Base-by-base conservation (phyloP, 2,888 invertebrate genomes). In the Podotricha telesiphe region DNA sequence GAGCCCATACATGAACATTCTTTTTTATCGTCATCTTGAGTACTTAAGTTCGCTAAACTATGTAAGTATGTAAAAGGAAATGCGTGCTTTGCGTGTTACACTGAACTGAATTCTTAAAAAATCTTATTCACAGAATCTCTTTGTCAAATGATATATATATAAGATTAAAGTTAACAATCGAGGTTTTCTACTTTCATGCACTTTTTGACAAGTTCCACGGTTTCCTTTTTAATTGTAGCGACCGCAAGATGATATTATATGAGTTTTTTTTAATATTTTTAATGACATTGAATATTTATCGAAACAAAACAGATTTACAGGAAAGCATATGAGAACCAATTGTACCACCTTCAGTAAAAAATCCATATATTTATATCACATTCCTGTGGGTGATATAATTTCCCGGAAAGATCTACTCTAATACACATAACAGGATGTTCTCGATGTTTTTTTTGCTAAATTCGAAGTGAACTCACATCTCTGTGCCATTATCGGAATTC, bases 31-130 rank as follows among this genome's bases (percentile, higher is more conserved):
- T 19, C 22, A 45, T 17, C 2, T 55, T n/a, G 22, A 59, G 62
- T 5, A 47, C n/a, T 50, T 50, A 17, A 62, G 19, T 45, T 61
- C 19, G 19, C 37, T 48, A 13, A 20, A 62, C 47, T 62, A 19
- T 48, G 62, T 37, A n/a, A 48, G 48, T 59, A 45, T 59, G 62
- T 62, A 62, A 48, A n/a, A 48, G 62, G 62, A 62, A 50, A 48
- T 62, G 62, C 62, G 48, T 47, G 48, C 48, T 62, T 62, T 62
- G 62, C 62, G 62, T 62, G 50, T 62, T 48, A 48, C 48, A 50
- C 34, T 50, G 34, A 62, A 34, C 50, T 50, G 17, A 37, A 62
- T 48, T 62, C 62, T 62, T 62, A 50, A 62, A 62, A 62, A 37
- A 8, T 50, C 48, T 62, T 34, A 50, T 50, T 48, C 37, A 50